A percentile compares a stretch with the other conserved stretches of the same genome.
Conservation (phyloP, 1,140 invertebrate species). For the Heliothis virescens region DNA sequence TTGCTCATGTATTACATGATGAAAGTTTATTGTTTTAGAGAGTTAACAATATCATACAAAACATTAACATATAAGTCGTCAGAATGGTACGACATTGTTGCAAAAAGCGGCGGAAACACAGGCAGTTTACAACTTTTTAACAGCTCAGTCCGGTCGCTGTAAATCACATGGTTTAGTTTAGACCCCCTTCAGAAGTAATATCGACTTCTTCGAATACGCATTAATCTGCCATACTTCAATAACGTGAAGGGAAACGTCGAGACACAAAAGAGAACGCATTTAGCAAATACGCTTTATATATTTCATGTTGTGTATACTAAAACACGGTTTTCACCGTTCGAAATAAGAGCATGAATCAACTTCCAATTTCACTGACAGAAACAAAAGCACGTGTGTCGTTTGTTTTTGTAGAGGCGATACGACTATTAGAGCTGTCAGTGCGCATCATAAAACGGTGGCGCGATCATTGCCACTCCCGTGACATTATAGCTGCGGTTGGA, state of each 20-base stretch:
- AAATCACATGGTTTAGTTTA: conserved; percentile 82
- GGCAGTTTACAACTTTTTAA: conserved; percentile 85
- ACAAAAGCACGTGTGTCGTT: conserved; percentile 42
- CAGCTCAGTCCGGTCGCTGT: conserved; percentile 75
- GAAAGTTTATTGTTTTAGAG: conserved; percentile 13
- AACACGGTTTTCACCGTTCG: conserved; percentile 10
- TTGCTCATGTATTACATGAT: background rate
- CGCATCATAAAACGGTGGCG: conserved; percentile 76
- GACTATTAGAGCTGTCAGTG: conserved; percentile 74
- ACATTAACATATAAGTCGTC: conserved; percentile 28
- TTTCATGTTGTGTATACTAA: conserved; percentile 11
- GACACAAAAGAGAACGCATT: conserved; percentile 63
- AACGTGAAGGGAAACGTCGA: conserved; percentile 75
- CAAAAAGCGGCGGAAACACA: conserved; percentile 78
- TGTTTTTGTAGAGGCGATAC: conserved; percentile 54
- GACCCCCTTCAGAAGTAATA: conserved; percentile 83
- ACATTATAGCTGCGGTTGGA: conserved; percentile 58
- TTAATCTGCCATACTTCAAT: conserved; percentile 84
- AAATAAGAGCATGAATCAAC: conserved; percentile 5
- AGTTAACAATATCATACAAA: conserved; percentile 10
- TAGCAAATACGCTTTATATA: conserved; percentile 53
- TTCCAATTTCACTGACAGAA: conserved; percentile 45
- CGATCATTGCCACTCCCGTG: conserved; percentile 59
- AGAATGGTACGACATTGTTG: conserved; percentile 69
- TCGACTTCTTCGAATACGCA: conserved; percentile 84